phyloP scores from a whole-genome alignment of 2,888 invertebrate genomes.

The Pantelozetes paolii region DNA sequence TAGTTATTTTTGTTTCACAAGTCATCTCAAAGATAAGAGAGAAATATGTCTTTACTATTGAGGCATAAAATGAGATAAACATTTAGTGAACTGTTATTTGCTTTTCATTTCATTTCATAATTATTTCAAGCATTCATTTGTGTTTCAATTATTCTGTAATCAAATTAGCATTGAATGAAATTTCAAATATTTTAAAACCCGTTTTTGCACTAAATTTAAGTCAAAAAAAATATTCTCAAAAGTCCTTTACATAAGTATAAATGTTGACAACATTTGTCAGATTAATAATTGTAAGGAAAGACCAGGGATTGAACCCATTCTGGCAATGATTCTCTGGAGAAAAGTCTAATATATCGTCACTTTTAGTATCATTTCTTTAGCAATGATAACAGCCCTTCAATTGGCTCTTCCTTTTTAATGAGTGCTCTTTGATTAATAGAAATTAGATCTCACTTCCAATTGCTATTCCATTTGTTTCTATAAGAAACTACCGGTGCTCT shows the following conservation, averaged over 20 bases:
- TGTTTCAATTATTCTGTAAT: background rate
- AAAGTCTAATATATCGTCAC: background rate
- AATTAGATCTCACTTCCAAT: background rate
- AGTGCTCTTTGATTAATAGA: background rate
- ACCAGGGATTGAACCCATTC: background rate
- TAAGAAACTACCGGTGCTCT: background rate
- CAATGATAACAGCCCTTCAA: constrained; percentile 7
- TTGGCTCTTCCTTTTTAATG: constrained; percentile 7
- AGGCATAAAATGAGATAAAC: background rate
- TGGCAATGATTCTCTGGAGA: background rate
- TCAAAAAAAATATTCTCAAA: too few species aligned
- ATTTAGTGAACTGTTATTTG: too few species aligned
- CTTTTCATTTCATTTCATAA: too few species aligned
- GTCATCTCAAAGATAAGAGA: background rate
- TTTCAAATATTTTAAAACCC: too few species aligned
- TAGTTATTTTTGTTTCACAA: too few species aligned
- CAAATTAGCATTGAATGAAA: too few species aligned
- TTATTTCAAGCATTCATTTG: background rate
- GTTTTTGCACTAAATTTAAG: too few species aligned
- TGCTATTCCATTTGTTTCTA: background rate
- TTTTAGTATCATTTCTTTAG: background rate
- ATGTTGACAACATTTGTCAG: background rate
- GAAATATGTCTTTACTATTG: background rate
- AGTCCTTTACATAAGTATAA: background rate
- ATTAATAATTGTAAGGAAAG: background rate